Evolutionary conservation across 2,113 vertebrate genomes (phyloP), one percentile per base, ranked within the genome.

Genomic region (Microcebus lehilahytsara): DNA sequence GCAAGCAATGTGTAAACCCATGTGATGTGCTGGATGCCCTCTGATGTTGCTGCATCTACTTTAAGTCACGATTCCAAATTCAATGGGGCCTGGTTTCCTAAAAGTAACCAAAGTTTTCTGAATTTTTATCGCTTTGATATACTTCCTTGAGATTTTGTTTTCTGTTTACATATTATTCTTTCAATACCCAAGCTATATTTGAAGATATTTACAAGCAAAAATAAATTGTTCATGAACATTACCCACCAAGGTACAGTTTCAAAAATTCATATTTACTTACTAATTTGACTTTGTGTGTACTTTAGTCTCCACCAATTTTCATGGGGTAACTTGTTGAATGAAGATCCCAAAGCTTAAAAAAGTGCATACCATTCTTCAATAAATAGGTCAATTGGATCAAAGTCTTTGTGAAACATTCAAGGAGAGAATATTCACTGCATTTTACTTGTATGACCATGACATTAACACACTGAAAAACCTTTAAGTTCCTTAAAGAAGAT

Each of bases 341-440:
- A 97, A 96, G 40, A 64, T 71, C 27, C 60, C 89, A 95, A 97
- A 95, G 13, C 40, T 86, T 90, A 91, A 84, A 81, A 67, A 86
- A 84, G 66, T 95, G 72, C 11, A 30, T 91, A 20, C 46, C 83
- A 19, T 91, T 96, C 91, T 96, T 97, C 91, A 96, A 86, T 95
- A 97, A 96, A 85, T 66, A 92, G 58, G 91, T 95, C 94, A 81
- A 19, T 96, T 97, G 11, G 66, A 74, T 84, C 83, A 93, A 90
- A 96, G 90, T 1, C 69, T 96, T 98, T 98, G 88, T 93, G 92
- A 97, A 98, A 83, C 84, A 91, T 13, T 96, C 46, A 96, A 94
- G 87, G 75, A 77, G 79, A 67, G 67, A 91, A 34, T 85, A 98
- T 72, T 74, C 80, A 95, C 91, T 90, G 60, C 3, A 27, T 97